These are phyloP conservation scores for Choristoneura fumiferana DNA, from an alignment of 1,140 invertebrate species.

Conservation along the genomic window DNA sequence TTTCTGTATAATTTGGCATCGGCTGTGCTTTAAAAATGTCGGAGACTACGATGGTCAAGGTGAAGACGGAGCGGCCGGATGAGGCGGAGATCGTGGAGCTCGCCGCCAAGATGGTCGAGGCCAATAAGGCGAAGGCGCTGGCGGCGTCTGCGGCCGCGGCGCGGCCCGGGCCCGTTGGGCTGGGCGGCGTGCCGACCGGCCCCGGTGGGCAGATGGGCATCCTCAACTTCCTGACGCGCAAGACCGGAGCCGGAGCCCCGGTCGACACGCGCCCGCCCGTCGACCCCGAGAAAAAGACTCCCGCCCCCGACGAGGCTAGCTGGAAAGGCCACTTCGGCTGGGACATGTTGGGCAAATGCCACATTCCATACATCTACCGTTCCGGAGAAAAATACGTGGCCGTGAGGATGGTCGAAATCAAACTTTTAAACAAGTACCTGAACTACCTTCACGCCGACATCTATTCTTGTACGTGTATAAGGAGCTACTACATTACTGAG, in stretches of 20 bases:
- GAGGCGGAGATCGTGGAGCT: slow-evolving; percentile 91
- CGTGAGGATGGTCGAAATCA: slow-evolving; percentile 93
- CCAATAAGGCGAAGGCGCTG: slow-evolving; percentile 86
- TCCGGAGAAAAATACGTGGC: slow-evolving; percentile 92
- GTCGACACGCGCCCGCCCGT: slow-evolving; percentile 44
- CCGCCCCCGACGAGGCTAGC: slow-evolving; percentile 87
- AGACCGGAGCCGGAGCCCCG: slow-evolving; percentile 59
- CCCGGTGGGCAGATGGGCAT: slow-evolving; percentile 79
- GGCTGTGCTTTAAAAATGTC: slow-evolving; percentile 48
- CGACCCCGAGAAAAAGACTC: slow-evolving; percentile 69
- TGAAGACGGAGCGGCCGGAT: slow-evolving; percentile 91
- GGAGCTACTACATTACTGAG: slow-evolving; percentile 95
- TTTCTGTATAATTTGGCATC: not conserved
- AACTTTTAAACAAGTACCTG: slow-evolving; percentile 91
- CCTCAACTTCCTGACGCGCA: slow-evolving; percentile 80
- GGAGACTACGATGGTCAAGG: slow-evolving; percentile 62
- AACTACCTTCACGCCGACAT: slow-evolving; percentile 90
- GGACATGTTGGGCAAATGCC: slow-evolving; percentile 89
- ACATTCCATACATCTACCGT: slow-evolving; percentile 93
- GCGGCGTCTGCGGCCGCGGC: slow-evolving; percentile 71
- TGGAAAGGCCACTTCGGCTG: slow-evolving; percentile 93
- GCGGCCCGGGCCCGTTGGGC: slow-evolving; percentile 51
- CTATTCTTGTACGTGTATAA: slow-evolving; percentile 92
- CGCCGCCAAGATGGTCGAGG: slow-evolving; percentile 92
- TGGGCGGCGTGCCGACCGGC: slow-evolving; percentile 51